phyloP scores from a whole-genome alignment of 2,888 invertebrate genomes.

The Heliconius erato region DNA sequence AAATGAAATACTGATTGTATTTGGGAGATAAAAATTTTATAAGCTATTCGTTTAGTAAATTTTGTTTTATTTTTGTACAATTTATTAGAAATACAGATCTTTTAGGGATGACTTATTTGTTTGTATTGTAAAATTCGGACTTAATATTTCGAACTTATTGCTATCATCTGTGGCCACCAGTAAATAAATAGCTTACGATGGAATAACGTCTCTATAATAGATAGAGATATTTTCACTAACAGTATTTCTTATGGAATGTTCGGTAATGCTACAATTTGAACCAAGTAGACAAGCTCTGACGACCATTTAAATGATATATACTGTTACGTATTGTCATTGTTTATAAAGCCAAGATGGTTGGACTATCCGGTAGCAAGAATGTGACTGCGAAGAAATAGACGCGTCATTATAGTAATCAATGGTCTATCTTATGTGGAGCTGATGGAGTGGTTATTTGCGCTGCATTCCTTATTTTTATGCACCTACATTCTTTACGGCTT shows the following conservation, averaged over 20 bases:
- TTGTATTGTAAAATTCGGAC: not conserved
- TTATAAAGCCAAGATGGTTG: conserved; percentile 51
- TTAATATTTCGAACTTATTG: not conserved
- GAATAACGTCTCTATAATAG: not conserved
- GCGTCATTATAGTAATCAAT: conserved; percentile 58
- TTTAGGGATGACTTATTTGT: not conserved
- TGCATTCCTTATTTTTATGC: conserved; percentile 57
- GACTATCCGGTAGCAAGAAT: conserved; percentile 56
- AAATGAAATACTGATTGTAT: not conserved
- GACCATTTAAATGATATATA: conserved; percentile 43
- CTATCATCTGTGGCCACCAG: not conserved
- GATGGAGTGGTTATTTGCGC: conserved; percentile 50
- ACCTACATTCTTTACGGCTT: conserved; percentile 53
- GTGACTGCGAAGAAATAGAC: conserved; percentile 53
- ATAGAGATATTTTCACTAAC: conserved; percentile 9
- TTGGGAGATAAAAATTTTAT: not conserved
- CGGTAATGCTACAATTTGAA: conserved; percentile 20
- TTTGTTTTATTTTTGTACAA: too few relatives aligned
- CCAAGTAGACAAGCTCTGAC: conserved; percentile 34
- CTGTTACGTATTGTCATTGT: conserved; percentile 53
- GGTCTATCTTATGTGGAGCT: conserved; percentile 49
- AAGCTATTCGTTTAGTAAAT: not conserved
- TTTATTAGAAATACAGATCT: not conserved
- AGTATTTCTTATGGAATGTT: conserved; percentile 28
- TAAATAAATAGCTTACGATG: not conserved